phyloP scores from a whole-genome alignment of 2,113 vertebrate genomes.

The Hoplias malabaricus region DNA sequence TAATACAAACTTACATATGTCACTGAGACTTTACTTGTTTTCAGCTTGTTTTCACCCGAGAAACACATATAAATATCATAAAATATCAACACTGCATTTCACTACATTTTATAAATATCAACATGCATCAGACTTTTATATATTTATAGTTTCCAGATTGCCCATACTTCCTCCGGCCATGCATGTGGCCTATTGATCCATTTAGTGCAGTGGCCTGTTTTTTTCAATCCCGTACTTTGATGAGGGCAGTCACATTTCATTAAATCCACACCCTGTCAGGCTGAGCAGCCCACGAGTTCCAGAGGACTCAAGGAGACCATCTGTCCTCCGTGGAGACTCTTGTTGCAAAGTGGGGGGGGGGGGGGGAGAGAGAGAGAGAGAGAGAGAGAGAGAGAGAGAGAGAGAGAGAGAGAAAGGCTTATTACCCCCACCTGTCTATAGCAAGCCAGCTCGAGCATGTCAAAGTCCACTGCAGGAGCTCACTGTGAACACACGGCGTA shows the following conservation, averaged over 20 bases:
- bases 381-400: background rate
- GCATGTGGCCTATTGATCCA: background rate
- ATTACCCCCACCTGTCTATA: slow-evolving; percentile 15
- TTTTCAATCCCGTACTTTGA: slow-evolving; percentile 12
- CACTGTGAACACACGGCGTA: background rate
- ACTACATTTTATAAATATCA: no score
- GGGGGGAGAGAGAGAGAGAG: background rate
- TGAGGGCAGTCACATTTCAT: slow-evolving; percentile 17
- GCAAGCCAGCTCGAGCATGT: slow-evolving; percentile 12
- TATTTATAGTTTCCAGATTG: background rate
- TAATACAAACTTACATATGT: no score
- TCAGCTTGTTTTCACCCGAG: no score
- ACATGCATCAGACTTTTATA: background rate
- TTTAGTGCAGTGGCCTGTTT: slow-evolving; percentile 21
- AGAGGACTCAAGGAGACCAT: slow-evolving; percentile 20
- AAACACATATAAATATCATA: no score
- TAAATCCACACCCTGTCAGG: slow-evolving; percentile 17
- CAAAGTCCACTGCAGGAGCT: slow-evolving; percentile 14
- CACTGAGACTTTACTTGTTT: no score
- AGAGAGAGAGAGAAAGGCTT: background rate
- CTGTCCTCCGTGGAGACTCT: slow-evolving; percentile 14
- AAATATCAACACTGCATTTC: no score
- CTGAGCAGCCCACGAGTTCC: background rate
- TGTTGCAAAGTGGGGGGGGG: background rate
- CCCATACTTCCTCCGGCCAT: background rate